phyloP scores from a whole-genome alignment of 2,113 vertebrate species.

The Uropsilus gracilis region DNA sequence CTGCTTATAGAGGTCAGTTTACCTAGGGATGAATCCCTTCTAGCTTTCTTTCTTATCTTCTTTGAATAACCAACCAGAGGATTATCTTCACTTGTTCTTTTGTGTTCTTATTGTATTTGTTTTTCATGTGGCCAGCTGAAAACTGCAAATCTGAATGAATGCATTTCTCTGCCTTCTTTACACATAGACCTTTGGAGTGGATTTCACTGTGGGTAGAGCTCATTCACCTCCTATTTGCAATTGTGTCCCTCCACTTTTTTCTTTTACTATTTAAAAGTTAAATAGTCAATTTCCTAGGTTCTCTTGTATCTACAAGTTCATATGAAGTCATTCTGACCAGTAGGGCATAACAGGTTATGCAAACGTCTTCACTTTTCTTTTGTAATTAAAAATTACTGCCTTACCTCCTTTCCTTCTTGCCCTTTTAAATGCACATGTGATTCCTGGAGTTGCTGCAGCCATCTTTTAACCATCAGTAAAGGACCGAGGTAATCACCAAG shows the following conservation, averaged over 20 bases:
- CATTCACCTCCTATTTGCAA: neutral
- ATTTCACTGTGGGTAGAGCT: neutral
- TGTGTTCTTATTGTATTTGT: neutral
- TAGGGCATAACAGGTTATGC: neutral
- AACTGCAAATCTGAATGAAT: neutral
- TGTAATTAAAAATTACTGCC: neutral
- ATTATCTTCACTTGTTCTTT: neutral
- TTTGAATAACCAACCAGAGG: neutral
- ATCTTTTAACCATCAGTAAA: neutral
- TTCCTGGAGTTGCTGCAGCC: neutral
- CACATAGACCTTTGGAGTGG: no score
- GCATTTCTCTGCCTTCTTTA: neutral
- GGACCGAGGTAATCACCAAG: neutral
- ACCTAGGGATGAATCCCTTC: neutral
- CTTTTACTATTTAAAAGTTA: neutral
- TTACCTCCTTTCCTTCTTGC: neutral
- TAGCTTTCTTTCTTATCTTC: neutral
- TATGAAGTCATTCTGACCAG: neutral
- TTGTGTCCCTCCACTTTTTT: neutral
- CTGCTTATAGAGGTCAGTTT: neutral
- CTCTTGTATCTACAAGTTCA: neutral
- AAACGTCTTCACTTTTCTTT: neutral
- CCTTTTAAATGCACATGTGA: neutral
- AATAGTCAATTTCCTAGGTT: neutral
- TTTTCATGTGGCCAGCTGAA: neutral